A percentile compares a stretch with the other conserved stretches of the same genome.
Evolutionary conservation across 2,113 vertebrate genomes (phyloP).

Genomic region (Colinus virginianus): DNA sequence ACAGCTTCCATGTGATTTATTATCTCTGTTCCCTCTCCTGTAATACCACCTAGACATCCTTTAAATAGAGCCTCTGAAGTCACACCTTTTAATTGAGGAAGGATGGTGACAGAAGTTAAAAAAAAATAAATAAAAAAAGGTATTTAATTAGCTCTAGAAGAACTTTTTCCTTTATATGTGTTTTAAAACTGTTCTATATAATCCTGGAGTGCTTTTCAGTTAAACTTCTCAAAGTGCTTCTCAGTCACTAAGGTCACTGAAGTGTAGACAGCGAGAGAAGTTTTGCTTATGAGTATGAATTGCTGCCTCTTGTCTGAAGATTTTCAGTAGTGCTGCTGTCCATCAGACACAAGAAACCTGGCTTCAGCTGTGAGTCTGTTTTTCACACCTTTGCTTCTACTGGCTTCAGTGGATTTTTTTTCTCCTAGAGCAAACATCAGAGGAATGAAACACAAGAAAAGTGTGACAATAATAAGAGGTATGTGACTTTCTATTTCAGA

Average conservation of each 20-base stretch:
- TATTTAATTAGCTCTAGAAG: slow-evolving; percentile 60
- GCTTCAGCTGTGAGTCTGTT: neutral
- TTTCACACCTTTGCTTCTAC: neutral
- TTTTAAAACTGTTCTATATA: slow-evolving; percentile 26
- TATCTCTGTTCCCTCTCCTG: slow-evolving; percentile 31
- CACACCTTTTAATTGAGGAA: slow-evolving; percentile 58
- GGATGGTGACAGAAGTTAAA: neutral
- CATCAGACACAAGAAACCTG: neutral
- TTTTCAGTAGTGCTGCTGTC: neutral
- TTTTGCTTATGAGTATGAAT: neutral
- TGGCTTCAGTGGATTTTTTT: neutral
- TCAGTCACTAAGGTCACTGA: slow-evolving; percentile 2
- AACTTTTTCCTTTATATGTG: slow-evolving; percentile 20
- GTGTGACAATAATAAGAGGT: neutral
- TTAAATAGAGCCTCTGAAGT: slow-evolving; percentile 57
- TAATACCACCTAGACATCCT: slow-evolving; percentile 49
- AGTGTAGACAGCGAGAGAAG: neutral
- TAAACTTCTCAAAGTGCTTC: slow-evolving; percentile 15
- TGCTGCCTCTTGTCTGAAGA: neutral
- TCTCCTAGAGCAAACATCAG: neutral
- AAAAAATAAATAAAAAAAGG: neutral
- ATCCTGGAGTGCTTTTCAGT: slow-evolving; percentile 16
- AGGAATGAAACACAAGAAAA: slow-evolving; percentile 45
- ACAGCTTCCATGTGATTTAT: slow-evolving; percentile 57
- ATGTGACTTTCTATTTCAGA: slow-evolving; percentile 28